These are phyloP conservation scores for Yponomeuta malinellus DNA, from an alignment of 2,888 invertebrate genomes.

Conservation along the genomic window DNA sequence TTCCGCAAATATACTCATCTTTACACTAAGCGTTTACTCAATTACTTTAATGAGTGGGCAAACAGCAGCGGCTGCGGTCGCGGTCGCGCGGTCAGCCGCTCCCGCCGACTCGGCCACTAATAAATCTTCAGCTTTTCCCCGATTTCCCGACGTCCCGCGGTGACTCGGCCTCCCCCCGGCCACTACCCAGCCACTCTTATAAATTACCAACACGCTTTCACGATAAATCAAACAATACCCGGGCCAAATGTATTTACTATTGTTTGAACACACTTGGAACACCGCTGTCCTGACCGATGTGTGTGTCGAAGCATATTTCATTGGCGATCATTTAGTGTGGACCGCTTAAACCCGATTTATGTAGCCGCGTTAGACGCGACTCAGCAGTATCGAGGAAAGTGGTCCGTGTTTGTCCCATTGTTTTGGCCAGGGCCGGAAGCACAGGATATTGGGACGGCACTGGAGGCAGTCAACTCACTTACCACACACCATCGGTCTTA, in stretches of 20 bases:
- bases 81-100: constrained; percentile 56
- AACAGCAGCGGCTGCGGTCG: constrained; percentile 39
- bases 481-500: constrained; percentile 43
- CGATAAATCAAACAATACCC: constrained; percentile 71
- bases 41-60: constrained; percentile 72
- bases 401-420: constrained; percentile 55
- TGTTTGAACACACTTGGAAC: constrained; percentile 66
- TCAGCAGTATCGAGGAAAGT: constrained; percentile 46
- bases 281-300: constrained; percentile 43
- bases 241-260: constrained; percentile 72
- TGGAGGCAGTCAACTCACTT: constrained; percentile 36
- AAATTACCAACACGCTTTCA: constrained; percentile 72
- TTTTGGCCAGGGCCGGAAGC: constrained; percentile 57
- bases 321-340: constrained; percentile 36
- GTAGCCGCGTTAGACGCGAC: constrained; percentile 41
- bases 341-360: constrained; percentile 3
- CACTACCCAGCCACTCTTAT: constrained; percentile 62
- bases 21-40: constrained; percentile 68
- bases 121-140: constrained; percentile 73
- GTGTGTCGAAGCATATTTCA: constrained; percentile 44
- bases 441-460: constrained; percentile 54
- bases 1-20: constrained; percentile 73
- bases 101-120: constrained; percentile 49
- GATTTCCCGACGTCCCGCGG: constrained; percentile 66
- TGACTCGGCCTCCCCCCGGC: constrained; percentile 35